Percentiles rank a stretch among this genome's conserved stretches.
These are phyloP conservation scores for Mus spicilegus DNA, from an alignment of 2,113 vertebrate genomes.

Conservation along the genomic window DNA sequence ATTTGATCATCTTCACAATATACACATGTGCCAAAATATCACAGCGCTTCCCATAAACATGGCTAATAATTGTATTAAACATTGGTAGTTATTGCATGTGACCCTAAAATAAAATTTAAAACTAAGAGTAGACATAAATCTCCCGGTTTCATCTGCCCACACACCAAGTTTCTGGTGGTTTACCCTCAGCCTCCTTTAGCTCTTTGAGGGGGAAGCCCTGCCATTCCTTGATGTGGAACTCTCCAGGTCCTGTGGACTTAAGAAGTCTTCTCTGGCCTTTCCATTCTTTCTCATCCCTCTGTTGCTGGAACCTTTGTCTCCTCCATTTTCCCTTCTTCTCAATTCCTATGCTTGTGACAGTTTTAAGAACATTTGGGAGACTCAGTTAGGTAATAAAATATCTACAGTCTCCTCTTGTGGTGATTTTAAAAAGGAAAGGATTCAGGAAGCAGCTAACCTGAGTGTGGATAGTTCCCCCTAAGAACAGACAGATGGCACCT, in stretches of 20 bases:
- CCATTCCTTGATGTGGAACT: not conserved
- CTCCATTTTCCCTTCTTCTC: not conserved
- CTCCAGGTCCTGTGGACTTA: not conserved
- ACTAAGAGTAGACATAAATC: not conserved
- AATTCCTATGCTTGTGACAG: not conserved
- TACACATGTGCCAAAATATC: not conserved
- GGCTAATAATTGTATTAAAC: not conserved
- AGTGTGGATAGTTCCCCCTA: not conserved
- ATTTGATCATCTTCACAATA: not conserved
- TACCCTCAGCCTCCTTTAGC: not conserved
- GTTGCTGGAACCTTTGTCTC: not conserved
- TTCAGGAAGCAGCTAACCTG: not conserved
- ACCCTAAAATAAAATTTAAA: not conserved
- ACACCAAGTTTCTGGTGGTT: not conserved
- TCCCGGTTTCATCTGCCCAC: not conserved
- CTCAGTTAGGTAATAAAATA: not conserved
- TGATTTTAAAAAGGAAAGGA: constrained; percentile 54
- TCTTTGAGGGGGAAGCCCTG: not conserved
- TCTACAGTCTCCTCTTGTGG: not conserved
- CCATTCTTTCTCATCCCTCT: not conserved
- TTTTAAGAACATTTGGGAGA: not conserved
- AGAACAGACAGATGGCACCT: not conserved
- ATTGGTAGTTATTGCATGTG: not conserved
- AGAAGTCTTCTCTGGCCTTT: not conserved
- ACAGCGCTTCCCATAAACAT: not conserved